Evolutionary conservation across 2,888 invertebrate species (phyloP).

Genomic region (Ormia ochracea): DNA sequence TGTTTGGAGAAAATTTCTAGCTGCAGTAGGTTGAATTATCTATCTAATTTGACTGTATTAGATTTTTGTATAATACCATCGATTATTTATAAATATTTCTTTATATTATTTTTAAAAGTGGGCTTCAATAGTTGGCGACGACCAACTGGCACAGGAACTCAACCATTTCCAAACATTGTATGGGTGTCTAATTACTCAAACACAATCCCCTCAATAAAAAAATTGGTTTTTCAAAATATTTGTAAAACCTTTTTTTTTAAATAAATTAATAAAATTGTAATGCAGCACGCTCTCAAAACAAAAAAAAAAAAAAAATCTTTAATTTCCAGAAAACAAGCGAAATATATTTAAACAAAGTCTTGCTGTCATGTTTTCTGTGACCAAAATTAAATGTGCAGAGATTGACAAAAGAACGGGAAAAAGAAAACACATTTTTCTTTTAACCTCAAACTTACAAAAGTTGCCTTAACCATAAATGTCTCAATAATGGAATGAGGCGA

Average conservation of each 20-base stretch:
- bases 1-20: background rate
- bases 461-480: constrained; percentile 54
- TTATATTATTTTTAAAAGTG: constrained; percentile 36
- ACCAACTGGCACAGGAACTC: constrained; percentile 45
- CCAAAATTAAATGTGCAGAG: constrained; percentile 40
- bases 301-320: no score
- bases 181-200: background rate
- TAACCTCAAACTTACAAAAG: constrained; percentile 40
- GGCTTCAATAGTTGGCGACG: constrained; percentile 46
- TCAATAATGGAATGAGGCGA: constrained; percentile 6
- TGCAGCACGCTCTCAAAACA: background rate
- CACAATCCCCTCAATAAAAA: background rate
- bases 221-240: background rate
- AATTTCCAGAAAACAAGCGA: background rate
- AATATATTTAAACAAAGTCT: constrained; percentile 13
- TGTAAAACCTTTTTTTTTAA: background rate
- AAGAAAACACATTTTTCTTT: constrained; percentile 17
- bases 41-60: constrained; percentile 35
- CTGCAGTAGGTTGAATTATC: constrained; percentile 47
- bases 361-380: constrained; percentile 3
- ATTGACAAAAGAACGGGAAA: constrained; percentile 42
- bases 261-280: background rate
- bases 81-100: no score
- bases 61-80: no score
- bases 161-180: background rate